Conservation (phyloP, 2,797 vertebrate genomes). For the Atherinosoma microstoma region DNA sequence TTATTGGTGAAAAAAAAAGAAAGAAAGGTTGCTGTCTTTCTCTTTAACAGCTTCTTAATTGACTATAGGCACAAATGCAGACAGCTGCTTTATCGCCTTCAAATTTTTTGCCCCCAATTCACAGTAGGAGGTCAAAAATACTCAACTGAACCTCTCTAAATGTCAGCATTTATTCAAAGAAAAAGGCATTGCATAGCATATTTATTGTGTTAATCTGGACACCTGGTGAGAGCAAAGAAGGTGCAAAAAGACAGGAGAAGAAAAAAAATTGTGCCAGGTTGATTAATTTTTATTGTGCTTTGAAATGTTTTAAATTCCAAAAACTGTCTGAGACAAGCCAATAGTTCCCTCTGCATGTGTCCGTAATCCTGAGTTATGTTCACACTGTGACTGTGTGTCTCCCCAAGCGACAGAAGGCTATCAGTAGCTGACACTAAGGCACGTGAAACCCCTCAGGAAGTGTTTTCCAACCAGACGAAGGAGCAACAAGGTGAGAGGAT, state of each 20-base stretch:
- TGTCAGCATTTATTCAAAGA: slow-evolving; percentile 43
- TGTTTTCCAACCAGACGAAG: slow-evolving; percentile 28
- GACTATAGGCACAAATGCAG: slow-evolving; percentile 14
- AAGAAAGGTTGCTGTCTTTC: slow-evolving; percentile 3
- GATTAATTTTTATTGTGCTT: neutral
- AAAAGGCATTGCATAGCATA: slow-evolving; percentile 15
- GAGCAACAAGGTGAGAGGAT: slow-evolving; percentile 29
- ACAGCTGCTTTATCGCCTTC: slow-evolving; percentile 30
- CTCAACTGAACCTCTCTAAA: slow-evolving; percentile 53
- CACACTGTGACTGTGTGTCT: slow-evolving; percentile 2
- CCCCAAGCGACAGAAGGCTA: slow-evolving; percentile 15
- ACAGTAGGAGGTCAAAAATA: slow-evolving; percentile 22
- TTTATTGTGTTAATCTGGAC: slow-evolving; percentile 49
- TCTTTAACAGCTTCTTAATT: slow-evolving; percentile 18
- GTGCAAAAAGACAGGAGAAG: neutral
- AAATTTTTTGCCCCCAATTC: slow-evolving; percentile 14
- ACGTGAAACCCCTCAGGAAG: slow-evolving; percentile 19
- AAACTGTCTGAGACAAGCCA: slow-evolving; percentile 5
- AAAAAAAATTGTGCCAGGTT: neutral
- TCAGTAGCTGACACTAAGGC: slow-evolving; percentile 27
- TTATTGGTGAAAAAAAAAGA: slow-evolving; percentile 44
- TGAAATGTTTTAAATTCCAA: neutral
- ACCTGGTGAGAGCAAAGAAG: slow-evolving; percentile 22
- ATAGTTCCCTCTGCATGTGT: slow-evolving; percentile 15
- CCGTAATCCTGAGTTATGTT: slow-evolving; percentile 1